Conservation (phyloP, 2,888 invertebrate species). For the Catocala fraxini region DNA sequence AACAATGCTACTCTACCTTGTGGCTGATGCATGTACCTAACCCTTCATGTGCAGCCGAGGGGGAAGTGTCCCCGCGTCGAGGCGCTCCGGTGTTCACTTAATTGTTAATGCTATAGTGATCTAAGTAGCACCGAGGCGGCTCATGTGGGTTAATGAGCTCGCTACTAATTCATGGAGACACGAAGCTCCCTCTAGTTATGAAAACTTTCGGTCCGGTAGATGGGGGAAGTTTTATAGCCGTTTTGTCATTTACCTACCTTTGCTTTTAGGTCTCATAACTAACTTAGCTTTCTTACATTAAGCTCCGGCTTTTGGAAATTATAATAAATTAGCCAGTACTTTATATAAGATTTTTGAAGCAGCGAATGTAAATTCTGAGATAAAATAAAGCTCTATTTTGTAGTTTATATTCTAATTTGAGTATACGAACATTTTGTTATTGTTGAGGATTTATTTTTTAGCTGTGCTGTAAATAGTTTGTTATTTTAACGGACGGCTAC, state of each 20-base stretch:
- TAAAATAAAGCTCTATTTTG: neutral
- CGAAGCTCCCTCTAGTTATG: conserved; percentile 69
- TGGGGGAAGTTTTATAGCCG: conserved; percentile 57
- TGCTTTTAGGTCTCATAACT: conserved; percentile 59
- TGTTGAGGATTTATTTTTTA: no score
- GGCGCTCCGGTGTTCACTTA: conserved; percentile 68
- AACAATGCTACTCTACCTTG: conserved; percentile 35
- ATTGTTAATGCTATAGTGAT: conserved; percentile 80
- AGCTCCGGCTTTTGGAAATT: conserved; percentile 47
- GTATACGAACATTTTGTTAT: no score
- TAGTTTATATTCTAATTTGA: neutral
- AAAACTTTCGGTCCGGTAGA: conserved; percentile 59
- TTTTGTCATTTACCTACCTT: conserved; percentile 59
- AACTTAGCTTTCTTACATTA: conserved; percentile 51
- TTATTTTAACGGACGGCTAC: no score
- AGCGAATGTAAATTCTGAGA: neutral
- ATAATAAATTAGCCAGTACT: conserved; percentile 25
- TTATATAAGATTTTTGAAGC: conserved; percentile 19
- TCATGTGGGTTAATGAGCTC: conserved; percentile 83
- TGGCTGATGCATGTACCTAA: conserved; percentile 53
- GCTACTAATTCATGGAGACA: conserved; percentile 79
- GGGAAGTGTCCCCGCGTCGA: conserved; percentile 52
- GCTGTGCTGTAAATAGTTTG: no score
- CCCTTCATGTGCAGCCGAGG: conserved; percentile 43
- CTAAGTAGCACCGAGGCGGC: conserved; percentile 62